These are phyloP conservation scores for Drosophila fungiperda DNA, from an alignment of 2,888 invertebrate species.

Conservation along the genomic window DNA sequence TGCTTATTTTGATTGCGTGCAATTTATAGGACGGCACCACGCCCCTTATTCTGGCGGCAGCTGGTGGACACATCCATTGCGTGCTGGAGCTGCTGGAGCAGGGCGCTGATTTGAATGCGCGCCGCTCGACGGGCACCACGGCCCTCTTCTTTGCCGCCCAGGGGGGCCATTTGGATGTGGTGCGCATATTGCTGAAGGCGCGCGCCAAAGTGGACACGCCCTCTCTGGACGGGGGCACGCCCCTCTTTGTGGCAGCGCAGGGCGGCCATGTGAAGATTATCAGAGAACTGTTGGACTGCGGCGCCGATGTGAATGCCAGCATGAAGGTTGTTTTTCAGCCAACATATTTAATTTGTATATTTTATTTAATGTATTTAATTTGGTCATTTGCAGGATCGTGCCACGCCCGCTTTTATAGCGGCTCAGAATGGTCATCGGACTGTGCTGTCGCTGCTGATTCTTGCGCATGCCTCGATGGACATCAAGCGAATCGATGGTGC, in stretches of 20 bases:
- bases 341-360: background rate
- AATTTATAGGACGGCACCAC: conserved; percentile 94
- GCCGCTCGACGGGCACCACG: conserved; percentile 95
- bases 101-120: conserved; percentile 94
- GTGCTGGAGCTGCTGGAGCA: conserved; percentile 93
- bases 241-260: conserved; percentile 95
- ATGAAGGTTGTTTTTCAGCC: conserved; percentile 89
- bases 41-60: conserved; percentile 95
- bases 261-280: conserved; percentile 96
- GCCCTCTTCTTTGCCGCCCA: conserved; percentile 97
- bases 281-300: conserved; percentile 92
- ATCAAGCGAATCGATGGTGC: conserved; percentile 92
- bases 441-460: conserved; percentile 90
- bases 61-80: conserved; percentile 95
- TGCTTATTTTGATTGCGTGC: background rate
- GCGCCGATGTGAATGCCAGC: conserved; percentile 92
- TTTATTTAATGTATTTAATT: background rate
- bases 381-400: conserved; percentile 90
- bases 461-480: conserved; percentile 91
- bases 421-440: conserved; percentile 97
- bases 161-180: conserved; percentile 94
- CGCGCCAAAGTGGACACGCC: conserved; percentile 92
- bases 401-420: conserved; percentile 96
- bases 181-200: conserved; percentile 90
- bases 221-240: conserved; percentile 97